phyloP scores from a whole-genome alignment of 2,797 vertebrate genomes.

The Varecia variegata region DNA sequence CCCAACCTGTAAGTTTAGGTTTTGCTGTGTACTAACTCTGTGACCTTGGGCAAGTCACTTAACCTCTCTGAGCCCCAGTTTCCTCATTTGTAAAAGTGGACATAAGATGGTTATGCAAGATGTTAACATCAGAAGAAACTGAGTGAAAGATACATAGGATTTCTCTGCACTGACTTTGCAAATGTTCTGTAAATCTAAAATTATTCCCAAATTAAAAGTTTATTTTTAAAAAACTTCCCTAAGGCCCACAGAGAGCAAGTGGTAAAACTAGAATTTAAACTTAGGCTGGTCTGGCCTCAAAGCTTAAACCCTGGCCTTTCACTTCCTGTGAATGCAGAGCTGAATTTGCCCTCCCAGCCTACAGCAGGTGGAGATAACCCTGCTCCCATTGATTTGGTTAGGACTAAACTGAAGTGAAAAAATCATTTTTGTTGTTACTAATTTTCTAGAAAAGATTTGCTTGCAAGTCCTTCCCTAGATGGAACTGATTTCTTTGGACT shows the following conservation, averaged over 20 bases:
- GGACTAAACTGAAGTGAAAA: neutral
- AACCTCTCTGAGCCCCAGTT: neutral
- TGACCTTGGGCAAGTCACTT: slow-evolving; percentile 19
- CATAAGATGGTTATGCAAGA: neutral
- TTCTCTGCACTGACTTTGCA: neutral
- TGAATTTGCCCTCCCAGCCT: neutral
- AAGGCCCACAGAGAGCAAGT: neutral
- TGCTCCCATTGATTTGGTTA: slow-evolving; percentile 8
- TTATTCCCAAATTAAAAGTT: neutral
- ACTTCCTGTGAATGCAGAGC: neutral
- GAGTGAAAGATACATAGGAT: neutral
- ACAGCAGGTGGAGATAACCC: neutral
- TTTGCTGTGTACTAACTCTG: slow-evolving; percentile 1
- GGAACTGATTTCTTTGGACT: slow-evolving; percentile 56
- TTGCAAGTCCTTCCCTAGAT: neutral
- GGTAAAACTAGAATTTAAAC: slow-evolving; percentile 54
- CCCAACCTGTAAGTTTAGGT: neutral
- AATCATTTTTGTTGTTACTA: slow-evolving; percentile 18
- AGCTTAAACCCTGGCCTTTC: neutral
- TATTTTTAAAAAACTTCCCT: neutral
- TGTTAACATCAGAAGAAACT: neutral
- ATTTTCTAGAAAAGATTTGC: slow-evolving; percentile 49
- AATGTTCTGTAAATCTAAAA: slow-evolving; percentile 1
- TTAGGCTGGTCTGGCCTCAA: neutral
- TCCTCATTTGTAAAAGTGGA: slow-evolving; percentile 32